Conservation (phyloP, 2,888 invertebrate genomes). For the Heteromurus nitidus region DNA sequence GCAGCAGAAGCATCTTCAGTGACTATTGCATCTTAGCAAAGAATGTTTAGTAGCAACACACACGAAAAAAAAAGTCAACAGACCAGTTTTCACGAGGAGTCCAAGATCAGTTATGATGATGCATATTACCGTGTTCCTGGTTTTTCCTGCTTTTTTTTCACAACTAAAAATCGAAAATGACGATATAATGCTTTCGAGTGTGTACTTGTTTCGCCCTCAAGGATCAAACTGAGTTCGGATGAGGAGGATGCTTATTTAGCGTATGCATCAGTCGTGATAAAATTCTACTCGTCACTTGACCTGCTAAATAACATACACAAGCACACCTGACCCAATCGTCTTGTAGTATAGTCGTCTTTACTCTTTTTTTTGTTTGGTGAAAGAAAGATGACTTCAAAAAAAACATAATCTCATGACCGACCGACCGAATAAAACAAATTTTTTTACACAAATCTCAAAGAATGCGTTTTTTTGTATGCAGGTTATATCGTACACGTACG, state of each 20-base stretch:
- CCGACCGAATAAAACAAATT: constrained; percentile 6
- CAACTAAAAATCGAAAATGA: neutral
- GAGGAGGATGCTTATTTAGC: too few relatives aligned
- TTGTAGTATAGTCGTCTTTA: neutral
- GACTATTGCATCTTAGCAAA: neutral
- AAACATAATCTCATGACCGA: neutral
- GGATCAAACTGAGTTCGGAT: too few relatives aligned
- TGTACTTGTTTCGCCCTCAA: too few relatives aligned
- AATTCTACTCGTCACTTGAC: neutral
- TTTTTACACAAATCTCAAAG: too few relatives aligned
- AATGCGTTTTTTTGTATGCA: too few relatives aligned
- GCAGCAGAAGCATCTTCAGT: neutral
- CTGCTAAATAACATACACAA: neutral
- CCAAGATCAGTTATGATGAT: constrained; percentile 64
- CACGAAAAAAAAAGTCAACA: constrained; percentile 47
- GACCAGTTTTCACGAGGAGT: constrained; percentile 60
- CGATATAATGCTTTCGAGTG: neutral
- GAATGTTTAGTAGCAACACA: neutral
- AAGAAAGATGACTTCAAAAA: neutral
- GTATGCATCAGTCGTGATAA: too few relatives aligned
- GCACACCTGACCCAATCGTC: neutral
- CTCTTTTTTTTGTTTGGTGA: neutral
- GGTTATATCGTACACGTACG: too few relatives aligned
- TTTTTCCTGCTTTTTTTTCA: constrained; percentile 54
- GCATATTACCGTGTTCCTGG: constrained; percentile 60